A percentile compares a stretch with the other conserved stretches of the same genome.
Evolutionary conservation across 2,797 vertebrate species (phyloP).

Genomic region (Cynopterus sphinx): DNA sequence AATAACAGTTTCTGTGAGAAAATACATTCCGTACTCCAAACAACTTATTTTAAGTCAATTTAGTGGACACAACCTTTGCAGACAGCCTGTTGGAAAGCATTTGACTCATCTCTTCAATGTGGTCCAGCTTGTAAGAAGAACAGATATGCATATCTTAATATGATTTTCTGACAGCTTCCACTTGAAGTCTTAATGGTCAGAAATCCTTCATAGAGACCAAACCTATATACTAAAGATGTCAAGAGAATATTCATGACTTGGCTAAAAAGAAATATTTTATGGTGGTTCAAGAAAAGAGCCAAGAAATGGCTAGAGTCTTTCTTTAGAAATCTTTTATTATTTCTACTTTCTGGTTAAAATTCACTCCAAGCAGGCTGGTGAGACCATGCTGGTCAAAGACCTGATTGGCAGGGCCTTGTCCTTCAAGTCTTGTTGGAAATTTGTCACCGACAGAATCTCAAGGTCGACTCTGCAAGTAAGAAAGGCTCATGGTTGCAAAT

Average conservation of each 20-base stretch:
- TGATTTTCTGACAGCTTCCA: neutral
- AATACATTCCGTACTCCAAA: neutral
- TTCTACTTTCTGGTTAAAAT: conserved; percentile 17
- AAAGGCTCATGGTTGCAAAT: neutral
- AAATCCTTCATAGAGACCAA: conserved; percentile 9
- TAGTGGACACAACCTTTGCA: neutral
- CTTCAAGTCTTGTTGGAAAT: neutral
- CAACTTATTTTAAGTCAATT: neutral
- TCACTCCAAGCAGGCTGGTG: neutral
- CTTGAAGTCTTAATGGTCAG: neutral
- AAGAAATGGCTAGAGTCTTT: neutral
- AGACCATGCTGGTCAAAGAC: neutral
- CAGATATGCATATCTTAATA: neutral
- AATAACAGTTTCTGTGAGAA: neutral
- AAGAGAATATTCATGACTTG: neutral
- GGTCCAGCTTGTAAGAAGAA: neutral
- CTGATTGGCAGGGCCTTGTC: neutral
- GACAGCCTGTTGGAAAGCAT: neutral
- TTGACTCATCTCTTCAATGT: neutral
- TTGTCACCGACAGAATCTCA: neutral
- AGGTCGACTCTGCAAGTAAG: neutral
- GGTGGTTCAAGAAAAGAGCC: neutral
- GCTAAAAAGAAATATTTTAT: conserved; percentile 15
- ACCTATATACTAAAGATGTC: neutral
- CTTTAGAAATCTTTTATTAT: conserved; percentile 35